A percentile compares a stretch with the other conserved stretches of the same genome.
phyloP scores from a whole-genome alignment of 2,888 invertebrate species.

The Sthenelais limicola region DNA sequence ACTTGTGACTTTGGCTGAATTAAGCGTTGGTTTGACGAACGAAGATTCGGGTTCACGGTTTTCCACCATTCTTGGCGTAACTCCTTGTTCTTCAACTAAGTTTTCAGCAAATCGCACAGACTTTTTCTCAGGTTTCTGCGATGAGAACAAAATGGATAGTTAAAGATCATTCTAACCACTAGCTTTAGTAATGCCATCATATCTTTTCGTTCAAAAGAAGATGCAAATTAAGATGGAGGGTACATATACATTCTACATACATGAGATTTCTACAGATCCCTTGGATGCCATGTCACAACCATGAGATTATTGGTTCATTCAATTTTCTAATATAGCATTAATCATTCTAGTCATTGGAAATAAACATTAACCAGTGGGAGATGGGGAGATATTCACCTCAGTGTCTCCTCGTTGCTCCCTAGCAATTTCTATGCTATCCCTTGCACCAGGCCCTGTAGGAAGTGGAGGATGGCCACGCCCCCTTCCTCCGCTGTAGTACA shows the following conservation, averaged over 20 bases:
- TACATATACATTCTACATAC: no score
- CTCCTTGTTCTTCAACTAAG: slow-evolving; percentile 18
- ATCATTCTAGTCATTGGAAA: no score
- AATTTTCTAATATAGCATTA: no score
- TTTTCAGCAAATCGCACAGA: slow-evolving; percentile 64
- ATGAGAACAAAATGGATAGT: not conserved
- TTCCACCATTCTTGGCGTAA: no score
- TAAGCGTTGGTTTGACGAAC: slow-evolving; percentile 12
- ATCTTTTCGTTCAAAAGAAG: not conserved
- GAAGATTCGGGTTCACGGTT: slow-evolving; percentile 6
- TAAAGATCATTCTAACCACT: not conserved
- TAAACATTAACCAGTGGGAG: no score
- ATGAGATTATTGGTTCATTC: no score
- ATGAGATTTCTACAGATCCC: no score
- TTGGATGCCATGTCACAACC: no score
- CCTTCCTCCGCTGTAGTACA: not conserved
- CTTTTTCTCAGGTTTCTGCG: slow-evolving; percentile 55
- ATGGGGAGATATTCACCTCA: no score
- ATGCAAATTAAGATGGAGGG: not conserved
- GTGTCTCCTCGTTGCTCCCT: slow-evolving; percentile 13
- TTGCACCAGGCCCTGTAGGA: not conserved
- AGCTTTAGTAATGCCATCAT: no score
- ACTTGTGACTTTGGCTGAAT: not conserved
- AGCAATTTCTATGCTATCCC: slow-evolving; percentile 41
- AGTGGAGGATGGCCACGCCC: not conserved